Evolutionary conservation across 1,140 invertebrate species (phyloP), one percentile per base, ranked within the genome.

Genomic region (Ostrea edulis): DNA sequence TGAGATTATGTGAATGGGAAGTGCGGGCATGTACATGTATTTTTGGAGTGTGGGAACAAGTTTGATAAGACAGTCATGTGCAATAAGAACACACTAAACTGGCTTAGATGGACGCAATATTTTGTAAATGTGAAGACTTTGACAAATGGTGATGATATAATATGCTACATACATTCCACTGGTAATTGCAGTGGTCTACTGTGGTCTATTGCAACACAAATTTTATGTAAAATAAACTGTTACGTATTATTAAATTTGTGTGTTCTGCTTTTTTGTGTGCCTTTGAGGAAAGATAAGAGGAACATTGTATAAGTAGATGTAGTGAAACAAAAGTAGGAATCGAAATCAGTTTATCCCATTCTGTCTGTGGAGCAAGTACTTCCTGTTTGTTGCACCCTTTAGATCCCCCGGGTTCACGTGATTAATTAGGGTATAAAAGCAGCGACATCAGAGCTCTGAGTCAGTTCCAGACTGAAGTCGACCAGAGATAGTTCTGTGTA

Each of bases 131-230:
- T 71, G 65, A 71, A 71, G 22, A 71, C 22, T 58, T 58, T 58
- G 58, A 14, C 2, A 44, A 44, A 20, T 14, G 58, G 58, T 77
- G 68, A 77, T 3, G 55, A 62, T 62, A 17, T 2, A 2, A 11
- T 35, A 77, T 77, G 29, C 68, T 77, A 77, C 68, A 77, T 77
- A 77, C 68, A 77, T 77, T 77, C 68, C 68, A 77, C 68, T 77
- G 68, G 25, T 12, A 14, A 77, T 77, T 25, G 68, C 68, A 77
- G 68, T 77, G 68, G 68, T 35, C 29, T 29, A 35, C 68, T 77
- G 22, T 77, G 17, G 22, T 77, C 68, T 77, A 77, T 77, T 29
- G 29, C 22, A 77, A 77, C 68, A 71, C 25, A 29, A 35, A 77
- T 77, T 77, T 77, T 77, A 77, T 77, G 68, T 77, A 22, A 25